phyloP scores from a whole-genome alignment of 2,797 vertebrate species.

The Myotis daubentonii region DNA sequence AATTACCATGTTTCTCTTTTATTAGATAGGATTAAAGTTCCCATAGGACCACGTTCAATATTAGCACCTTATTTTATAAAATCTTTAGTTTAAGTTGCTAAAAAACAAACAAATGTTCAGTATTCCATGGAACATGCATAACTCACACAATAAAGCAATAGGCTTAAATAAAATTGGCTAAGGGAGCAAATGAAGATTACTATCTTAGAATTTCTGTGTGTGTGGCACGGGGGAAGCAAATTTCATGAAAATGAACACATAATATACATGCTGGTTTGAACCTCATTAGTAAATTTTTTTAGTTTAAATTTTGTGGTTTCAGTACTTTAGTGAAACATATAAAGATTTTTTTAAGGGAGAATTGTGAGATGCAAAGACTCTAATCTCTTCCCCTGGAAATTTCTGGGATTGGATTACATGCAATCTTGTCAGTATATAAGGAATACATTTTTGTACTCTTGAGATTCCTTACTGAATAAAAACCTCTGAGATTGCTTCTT shows the following conservation, averaged over 20 bases:
- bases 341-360: background rate
- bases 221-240: background rate
- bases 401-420: background rate
- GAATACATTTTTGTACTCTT: background rate
- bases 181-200: slow-evolving; percentile 9
- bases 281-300: slow-evolving; percentile 1
- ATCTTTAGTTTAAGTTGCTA: background rate
- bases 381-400: background rate
- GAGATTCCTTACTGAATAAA: slow-evolving; percentile 48
- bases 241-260: slow-evolving; percentile 14
- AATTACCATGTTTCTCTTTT: too few relatives aligned
- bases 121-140: background rate
- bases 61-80: background rate
- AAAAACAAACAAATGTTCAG: slow-evolving; percentile 45
- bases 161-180: slow-evolving; percentile 35
- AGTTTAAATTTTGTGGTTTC: slow-evolving; percentile 37
- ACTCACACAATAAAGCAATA: slow-evolving; percentile 19
- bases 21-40: too few relatives aligned
- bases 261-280: background rate
- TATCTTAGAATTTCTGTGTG: background rate
- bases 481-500: background rate
- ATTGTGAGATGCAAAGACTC: slow-evolving; percentile 12
- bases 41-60: background rate
- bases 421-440: background rate
- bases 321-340: background rate